Evolutionary conservation across 2,113 vertebrate genomes (phyloP).

Genomic region (Nyctereutes procyonoides): DNA sequence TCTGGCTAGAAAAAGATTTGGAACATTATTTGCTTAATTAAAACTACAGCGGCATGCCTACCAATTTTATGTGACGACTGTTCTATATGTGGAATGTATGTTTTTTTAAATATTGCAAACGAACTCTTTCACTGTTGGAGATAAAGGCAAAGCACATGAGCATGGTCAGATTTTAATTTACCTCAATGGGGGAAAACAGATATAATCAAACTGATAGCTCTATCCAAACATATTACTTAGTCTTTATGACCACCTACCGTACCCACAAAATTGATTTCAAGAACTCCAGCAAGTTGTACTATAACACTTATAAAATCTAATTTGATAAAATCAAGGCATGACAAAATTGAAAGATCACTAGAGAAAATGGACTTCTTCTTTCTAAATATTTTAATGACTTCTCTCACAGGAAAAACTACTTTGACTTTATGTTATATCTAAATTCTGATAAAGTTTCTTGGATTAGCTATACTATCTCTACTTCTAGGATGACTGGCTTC

Average conservation of each 20-base stretch:
- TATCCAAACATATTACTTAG: conserved; percentile 80
- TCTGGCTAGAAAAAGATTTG: neutral
- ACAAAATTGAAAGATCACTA: conserved; percentile 68
- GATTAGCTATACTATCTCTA: neutral
- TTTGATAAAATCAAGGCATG: conserved; percentile 71
- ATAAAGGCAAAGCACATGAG: conserved; percentile 74
- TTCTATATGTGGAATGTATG: conserved; percentile 51
- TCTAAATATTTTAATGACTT: conserved; percentile 22
- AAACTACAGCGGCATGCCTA: neutral
- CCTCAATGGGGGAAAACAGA: conserved; percentile 73
- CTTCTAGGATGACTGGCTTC: neutral
- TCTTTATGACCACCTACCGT: conserved; percentile 79
- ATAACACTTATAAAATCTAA: conserved; percentile 69
- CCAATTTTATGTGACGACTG: conserved; percentile 32
- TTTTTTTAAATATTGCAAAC: conserved; percentile 76
- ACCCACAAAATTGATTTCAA: conserved; percentile 82
- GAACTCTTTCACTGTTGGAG: conserved; percentile 75
- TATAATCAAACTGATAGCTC: conserved; percentile 80
- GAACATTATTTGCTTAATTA: conserved; percentile 62
- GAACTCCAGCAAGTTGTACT: conserved; percentile 75
- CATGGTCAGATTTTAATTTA: conserved; percentile 83
- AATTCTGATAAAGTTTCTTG: neutral
- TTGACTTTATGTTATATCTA: conserved; percentile 5
- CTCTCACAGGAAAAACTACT: neutral
- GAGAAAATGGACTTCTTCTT: conserved; percentile 52